Conservation (phyloP, 2,797 vertebrate genomes). For the Enteromius argenteus region DNA sequence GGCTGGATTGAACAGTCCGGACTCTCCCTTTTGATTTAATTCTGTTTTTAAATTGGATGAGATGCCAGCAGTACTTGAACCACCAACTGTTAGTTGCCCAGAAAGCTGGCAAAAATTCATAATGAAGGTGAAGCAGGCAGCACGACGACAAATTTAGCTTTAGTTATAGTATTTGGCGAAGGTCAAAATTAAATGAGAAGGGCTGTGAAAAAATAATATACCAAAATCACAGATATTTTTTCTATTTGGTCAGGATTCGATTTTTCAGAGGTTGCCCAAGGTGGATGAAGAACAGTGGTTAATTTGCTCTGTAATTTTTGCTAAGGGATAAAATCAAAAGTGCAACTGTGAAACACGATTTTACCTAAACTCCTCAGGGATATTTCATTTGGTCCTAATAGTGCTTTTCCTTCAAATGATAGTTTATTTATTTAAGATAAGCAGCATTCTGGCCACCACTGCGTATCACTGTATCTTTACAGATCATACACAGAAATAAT, state of each 20-base stretch:
- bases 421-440: not conserved
- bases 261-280: not conserved
- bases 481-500: not conserved
- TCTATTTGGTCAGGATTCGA: not conserved
- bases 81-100: constrained; percentile 21
- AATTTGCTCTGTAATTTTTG: constrained; percentile 6
- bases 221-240: constrained; percentile 12
- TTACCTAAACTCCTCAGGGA: constrained; percentile 5
- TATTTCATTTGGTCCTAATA: not conserved
- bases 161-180: not conserved
- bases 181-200: constrained; percentile 22
- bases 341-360: not conserved
- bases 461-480: not conserved
- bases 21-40: constrained; percentile 5
- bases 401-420: not conserved
- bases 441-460: not conserved
- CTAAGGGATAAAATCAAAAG: not conserved
- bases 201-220: not conserved
- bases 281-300: not conserved
- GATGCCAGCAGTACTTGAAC: constrained; percentile 15
- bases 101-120: constrained; percentile 27
- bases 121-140: constrained; percentile 17
- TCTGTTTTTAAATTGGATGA: constrained; percentile 9
- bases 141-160: constrained; percentile 4
- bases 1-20: not conserved